Conservation (phyloP, 2,797 vertebrate species). For the Anguilla anguilla region DNA sequence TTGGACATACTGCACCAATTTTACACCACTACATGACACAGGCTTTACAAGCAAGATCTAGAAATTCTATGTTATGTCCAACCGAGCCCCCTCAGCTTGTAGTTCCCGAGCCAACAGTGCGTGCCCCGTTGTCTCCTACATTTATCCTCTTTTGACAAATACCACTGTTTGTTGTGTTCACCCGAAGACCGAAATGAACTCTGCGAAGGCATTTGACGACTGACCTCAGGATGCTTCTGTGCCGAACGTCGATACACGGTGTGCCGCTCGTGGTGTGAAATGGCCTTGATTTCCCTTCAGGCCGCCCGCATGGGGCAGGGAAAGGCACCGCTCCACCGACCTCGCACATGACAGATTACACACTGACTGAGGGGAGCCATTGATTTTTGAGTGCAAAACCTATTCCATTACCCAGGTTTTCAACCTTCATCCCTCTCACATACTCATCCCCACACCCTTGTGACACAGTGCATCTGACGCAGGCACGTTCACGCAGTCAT, state of each 20-base stretch:
- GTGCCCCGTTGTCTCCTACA: background rate
- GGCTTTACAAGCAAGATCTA: background rate
- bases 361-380: conserved; percentile 53
- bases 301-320: conserved; percentile 55
- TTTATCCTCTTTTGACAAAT: background rate
- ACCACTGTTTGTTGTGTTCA: background rate
- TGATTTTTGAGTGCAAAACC: conserved; percentile 57
- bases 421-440: background rate
- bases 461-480: background rate
- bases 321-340: conserved; percentile 61
- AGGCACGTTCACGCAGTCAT: background rate
- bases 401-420: background rate
- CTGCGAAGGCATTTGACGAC: background rate
- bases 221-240: background rate
- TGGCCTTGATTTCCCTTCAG: conserved; percentile 62
- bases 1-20: background rate
- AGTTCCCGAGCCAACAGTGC: background rate
- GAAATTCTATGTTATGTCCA: background rate
- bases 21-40: background rate
- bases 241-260: background rate
- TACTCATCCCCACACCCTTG: background rate
- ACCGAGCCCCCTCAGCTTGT: background rate
- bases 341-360: conserved; percentile 49
- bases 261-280: conserved; percentile 33
- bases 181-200: background rate